These are phyloP conservation scores for Motacilla tschutschensis DNA, from an alignment of 2,113 vertebrate genomes.

Conservation along the genomic window DNA sequence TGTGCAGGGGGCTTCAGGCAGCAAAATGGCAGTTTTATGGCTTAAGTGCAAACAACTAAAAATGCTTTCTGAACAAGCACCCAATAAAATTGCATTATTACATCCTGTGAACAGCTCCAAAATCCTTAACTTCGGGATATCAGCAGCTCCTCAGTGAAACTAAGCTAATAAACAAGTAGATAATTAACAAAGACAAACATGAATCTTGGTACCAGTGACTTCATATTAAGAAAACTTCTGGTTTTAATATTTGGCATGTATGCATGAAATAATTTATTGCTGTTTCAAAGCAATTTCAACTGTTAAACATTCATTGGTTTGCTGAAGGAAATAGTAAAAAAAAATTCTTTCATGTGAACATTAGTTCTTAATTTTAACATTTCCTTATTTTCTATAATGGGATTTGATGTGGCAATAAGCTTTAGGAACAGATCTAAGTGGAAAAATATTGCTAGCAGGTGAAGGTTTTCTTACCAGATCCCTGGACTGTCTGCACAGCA, in stretches of 20 bases:
- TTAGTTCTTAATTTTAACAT: slow-evolving; percentile 75
- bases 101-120: slow-evolving; percentile 54
- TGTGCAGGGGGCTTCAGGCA: neutral
- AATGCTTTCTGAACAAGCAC: neutral
- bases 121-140: slow-evolving; percentile 46
- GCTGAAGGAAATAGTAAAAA: slow-evolving; percentile 66
- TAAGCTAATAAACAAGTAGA: slow-evolving; percentile 69
- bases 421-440: slow-evolving; percentile 56
- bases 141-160: slow-evolving; percentile 50
- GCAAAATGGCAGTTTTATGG: neutral
- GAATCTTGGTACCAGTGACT: slow-evolving; percentile 54
- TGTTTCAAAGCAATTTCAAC: slow-evolving; percentile 69
- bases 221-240: slow-evolving; percentile 66
- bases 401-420: slow-evolving; percentile 69
- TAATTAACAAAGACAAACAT: slow-evolving; percentile 69
- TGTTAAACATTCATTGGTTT: slow-evolving; percentile 69
- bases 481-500: neutral
- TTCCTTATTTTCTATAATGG: slow-evolving; percentile 68
- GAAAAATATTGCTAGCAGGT: slow-evolving; percentile 66
- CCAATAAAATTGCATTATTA: slow-evolving; percentile 53
- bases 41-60: slow-evolving; percentile 38
- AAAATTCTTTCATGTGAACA: slow-evolving; percentile 69
- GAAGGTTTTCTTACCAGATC: slow-evolving; percentile 23
- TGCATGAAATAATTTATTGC: slow-evolving; percentile 72
- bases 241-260: slow-evolving; percentile 71